Evolutionary conservation across 2,797 vertebrate genomes (phyloP).

Genomic region (Taenioides sp.): DNA sequence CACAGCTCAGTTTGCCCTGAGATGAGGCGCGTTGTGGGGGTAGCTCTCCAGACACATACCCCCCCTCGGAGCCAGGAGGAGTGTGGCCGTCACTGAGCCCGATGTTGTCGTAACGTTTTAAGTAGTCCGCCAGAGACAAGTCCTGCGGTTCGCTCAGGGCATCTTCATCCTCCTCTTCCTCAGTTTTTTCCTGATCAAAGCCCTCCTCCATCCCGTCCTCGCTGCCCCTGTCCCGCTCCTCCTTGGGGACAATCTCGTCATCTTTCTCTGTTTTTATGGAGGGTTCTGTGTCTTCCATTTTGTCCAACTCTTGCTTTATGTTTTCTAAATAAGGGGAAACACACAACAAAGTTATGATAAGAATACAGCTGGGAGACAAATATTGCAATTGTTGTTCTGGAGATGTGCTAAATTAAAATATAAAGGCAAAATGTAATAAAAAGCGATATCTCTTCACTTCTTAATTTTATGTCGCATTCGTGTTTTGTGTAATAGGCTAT

Average conservation of each 20-base stretch:
- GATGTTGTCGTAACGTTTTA: conserved; percentile 71
- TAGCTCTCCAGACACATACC: conserved; percentile 64
- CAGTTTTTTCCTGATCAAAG: conserved; percentile 61
- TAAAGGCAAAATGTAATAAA: too few species aligned
- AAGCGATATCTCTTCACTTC: too few species aligned
- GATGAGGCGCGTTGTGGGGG: conserved; percentile 43
- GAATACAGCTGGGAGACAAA: too few species aligned
- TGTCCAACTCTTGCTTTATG: conserved; percentile 69
- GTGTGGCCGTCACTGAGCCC: conserved; percentile 71
- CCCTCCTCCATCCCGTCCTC: conserved; percentile 69
- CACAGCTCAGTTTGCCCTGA: conserved; percentile 87
- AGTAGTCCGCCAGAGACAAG: conserved; percentile 81
- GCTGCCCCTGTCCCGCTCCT: conserved; percentile 73
- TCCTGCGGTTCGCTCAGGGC: conserved; percentile 70
- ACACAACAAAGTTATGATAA: too few species aligned
- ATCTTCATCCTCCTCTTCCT: conserved; percentile 72
- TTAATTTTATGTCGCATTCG: too few species aligned
- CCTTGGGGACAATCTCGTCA: conserved; percentile 66
- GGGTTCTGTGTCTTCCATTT: conserved; percentile 36
- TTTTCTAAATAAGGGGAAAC: conserved; percentile 31
- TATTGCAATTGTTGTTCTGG: too few species aligned
- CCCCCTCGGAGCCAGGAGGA: conserved; percentile 67
- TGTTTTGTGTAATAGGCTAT: too few species aligned
- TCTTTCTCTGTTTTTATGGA: conserved; percentile 39
- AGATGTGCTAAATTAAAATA: too few species aligned